phyloP scores from a whole-genome alignment of 2,888 invertebrate genomes.

The Villa cingulata region DNA sequence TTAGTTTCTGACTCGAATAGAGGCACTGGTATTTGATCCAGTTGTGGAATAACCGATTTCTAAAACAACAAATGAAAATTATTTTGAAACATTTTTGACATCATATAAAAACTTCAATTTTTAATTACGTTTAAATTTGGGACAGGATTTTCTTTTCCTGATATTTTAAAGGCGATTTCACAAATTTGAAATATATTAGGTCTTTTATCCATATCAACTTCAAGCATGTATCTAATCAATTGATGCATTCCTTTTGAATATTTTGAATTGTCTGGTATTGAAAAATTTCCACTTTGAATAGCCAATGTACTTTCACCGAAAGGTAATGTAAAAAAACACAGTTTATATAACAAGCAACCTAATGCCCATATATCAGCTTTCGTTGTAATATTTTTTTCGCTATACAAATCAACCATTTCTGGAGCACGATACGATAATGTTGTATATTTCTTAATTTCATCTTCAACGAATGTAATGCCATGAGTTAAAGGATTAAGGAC shows the following conservation, averaged over 20 bases:
- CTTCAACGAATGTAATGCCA: slow-evolving; percentile 58
- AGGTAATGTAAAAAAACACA: slow-evolving; percentile 79
- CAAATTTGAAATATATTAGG: slow-evolving; percentile 82
- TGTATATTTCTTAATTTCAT: slow-evolving; percentile 77
- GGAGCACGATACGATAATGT: slow-evolving; percentile 81
- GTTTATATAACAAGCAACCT: slow-evolving; percentile 75
- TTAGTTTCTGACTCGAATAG: slow-evolving; percentile 56
- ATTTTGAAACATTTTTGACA: too few relatives aligned
- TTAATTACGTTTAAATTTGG: slow-evolving; percentile 60
- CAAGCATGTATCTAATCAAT: slow-evolving; percentile 70
- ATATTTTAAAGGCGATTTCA: slow-evolving; percentile 53
- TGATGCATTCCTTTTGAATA: slow-evolving; percentile 58
- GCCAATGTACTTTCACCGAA: slow-evolving; percentile 88
- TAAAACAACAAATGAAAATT: slow-evolving; percentile 28
- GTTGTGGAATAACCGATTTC: slow-evolving; percentile 50
- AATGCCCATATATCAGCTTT: slow-evolving; percentile 87
- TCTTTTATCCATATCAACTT: slow-evolving; percentile 64
- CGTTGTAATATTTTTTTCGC: slow-evolving; percentile 66
- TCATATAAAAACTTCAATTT: background rate
- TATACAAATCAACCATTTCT: slow-evolving; percentile 87
- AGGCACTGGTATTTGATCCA: slow-evolving; percentile 52
- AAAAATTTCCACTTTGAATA: slow-evolving; percentile 78
- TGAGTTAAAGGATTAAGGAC: slow-evolving; percentile 52
- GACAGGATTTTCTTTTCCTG: slow-evolving; percentile 61
- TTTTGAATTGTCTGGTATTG: slow-evolving; percentile 66